These are phyloP conservation scores for Leptinotarsa peninsularis DNA, from an alignment of 2,888 invertebrate species.

Conservation along the genomic window DNA sequence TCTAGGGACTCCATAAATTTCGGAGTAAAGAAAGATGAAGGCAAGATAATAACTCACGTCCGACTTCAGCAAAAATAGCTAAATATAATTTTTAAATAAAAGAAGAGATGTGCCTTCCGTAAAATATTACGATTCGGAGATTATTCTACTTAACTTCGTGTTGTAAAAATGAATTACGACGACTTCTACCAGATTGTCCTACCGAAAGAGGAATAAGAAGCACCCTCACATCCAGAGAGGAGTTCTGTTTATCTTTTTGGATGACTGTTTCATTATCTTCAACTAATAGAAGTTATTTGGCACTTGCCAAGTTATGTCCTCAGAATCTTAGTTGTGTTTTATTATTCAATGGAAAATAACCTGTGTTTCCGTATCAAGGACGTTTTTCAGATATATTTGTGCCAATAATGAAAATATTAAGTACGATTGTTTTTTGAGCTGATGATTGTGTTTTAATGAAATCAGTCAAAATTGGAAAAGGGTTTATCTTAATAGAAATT, in stretches of 20 bases:
- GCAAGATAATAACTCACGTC: constrained; percentile 57
- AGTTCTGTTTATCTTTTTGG: neutral
- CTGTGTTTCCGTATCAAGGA: too few species aligned
- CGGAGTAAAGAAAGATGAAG: constrained; percentile 52
- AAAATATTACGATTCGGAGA: constrained; percentile 53
- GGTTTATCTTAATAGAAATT: too few species aligned
- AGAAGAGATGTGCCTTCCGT: constrained; percentile 53
- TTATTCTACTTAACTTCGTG: constrained; percentile 41
- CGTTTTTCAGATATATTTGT: too few species aligned
- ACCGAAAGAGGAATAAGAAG: neutral
- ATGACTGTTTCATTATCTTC: neutral
- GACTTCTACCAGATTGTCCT: constrained; percentile 39
- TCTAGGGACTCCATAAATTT: constrained; percentile 57
- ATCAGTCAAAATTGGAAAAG: too few species aligned
- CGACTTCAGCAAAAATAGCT: constrained; percentile 53
- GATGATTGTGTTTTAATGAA: too few species aligned
- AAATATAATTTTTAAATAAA: constrained; percentile 58
- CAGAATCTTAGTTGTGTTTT: too few species aligned
- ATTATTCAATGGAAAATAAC: too few species aligned
- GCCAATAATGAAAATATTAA: too few species aligned
- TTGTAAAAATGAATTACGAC: constrained; percentile 43
- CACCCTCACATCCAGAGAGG: neutral
- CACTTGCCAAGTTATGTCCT: neutral
- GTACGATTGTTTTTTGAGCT: too few species aligned
- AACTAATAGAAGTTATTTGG: neutral